phyloP scores from a whole-genome alignment of 2,113 vertebrate genomes.

The Embiotoca jacksoni region DNA sequence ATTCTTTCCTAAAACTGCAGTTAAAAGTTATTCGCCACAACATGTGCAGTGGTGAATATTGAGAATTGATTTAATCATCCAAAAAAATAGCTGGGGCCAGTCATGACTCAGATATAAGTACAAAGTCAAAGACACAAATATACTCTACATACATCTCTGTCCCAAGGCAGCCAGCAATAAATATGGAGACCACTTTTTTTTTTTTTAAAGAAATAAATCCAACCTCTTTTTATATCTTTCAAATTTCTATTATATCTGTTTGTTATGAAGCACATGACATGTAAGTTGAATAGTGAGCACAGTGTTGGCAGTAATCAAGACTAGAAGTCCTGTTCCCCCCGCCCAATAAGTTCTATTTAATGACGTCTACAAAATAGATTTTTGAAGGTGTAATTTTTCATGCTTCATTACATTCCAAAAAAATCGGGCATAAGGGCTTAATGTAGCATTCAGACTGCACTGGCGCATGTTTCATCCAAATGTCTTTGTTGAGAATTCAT shows the following conservation, averaged over 20 bases:
- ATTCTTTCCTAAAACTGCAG: slow-evolving; percentile 18
- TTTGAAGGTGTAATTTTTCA: slow-evolving; percentile 51
- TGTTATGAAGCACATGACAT: slow-evolving; percentile 54
- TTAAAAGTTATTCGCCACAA: slow-evolving; percentile 31
- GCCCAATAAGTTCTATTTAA: slow-evolving; percentile 11
- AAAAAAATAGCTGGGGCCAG: slow-evolving; percentile 26
- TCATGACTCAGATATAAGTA: slow-evolving; percentile 9
- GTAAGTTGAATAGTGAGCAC: slow-evolving; percentile 29
- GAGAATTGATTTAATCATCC: slow-evolving; percentile 20
- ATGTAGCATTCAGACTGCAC: slow-evolving; percentile 72
- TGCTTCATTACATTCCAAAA: slow-evolving; percentile 80
- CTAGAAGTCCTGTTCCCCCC: slow-evolving; percentile 18
- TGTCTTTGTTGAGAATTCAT: slow-evolving; percentile 47
- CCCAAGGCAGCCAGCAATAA: slow-evolving; percentile 78
- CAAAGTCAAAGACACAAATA: slow-evolving; percentile 21
- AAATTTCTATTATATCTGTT: slow-evolving; percentile 59
- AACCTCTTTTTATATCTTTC: slow-evolving; percentile 67
- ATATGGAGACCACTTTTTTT: slow-evolving; percentile 38
- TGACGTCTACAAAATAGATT: slow-evolving; percentile 30
- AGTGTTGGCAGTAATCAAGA: slow-evolving; percentile 33
- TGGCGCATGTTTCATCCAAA: slow-evolving; percentile 56
- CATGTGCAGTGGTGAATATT: slow-evolving; percentile 16
- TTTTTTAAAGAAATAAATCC: slow-evolving; percentile 43
- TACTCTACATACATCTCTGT: slow-evolving; percentile 35
- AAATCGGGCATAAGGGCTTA: slow-evolving; percentile 78